These are phyloP conservation scores for Drosophila ogumai DNA, from an alignment of 1,140 invertebrate genomes.

Conservation along the genomic window DNA sequence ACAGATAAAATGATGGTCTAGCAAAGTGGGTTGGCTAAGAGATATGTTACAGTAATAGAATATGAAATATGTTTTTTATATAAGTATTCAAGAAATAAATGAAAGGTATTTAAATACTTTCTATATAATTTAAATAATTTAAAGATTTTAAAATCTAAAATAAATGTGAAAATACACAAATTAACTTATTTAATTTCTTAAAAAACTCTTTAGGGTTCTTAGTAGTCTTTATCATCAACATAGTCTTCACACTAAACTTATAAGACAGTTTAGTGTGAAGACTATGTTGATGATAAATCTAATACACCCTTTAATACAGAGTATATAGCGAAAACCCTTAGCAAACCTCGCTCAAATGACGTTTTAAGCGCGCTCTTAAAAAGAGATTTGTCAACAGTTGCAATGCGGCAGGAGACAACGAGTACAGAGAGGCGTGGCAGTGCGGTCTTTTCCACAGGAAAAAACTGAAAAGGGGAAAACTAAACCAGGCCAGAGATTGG, in stretches of 20 bases:
- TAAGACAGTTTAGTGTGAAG: too few relatives aligned
- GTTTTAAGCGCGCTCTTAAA: conserved; percentile 83
- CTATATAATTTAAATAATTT: background rate
- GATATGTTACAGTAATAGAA: background rate
- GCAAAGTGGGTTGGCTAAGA: background rate
- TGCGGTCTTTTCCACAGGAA: conserved; percentile 14
- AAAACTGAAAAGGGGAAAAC: conserved; percentile 9
- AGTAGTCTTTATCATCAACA: background rate
- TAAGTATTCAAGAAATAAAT: too few relatives aligned
- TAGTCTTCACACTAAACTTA: background rate
- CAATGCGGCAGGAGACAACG: conserved; percentile 58
- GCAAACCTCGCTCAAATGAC: conserved; percentile 66
- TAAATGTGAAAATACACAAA: background rate
- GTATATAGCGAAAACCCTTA: background rate
- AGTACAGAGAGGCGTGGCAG: conserved; percentile 7
- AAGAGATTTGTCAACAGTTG: conserved; percentile 84
- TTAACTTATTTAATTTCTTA: background rate
- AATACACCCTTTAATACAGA: background rate
- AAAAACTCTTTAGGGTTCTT: background rate
- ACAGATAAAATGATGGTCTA: conserved; percentile 1
- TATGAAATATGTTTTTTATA: background rate
- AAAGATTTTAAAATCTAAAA: background rate
- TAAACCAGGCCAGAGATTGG: conserved; percentile 27
- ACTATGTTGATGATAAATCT: too few relatives aligned
- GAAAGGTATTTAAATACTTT: too few relatives aligned